Conservation (phyloP, 2,113 vertebrate species). For the Nannospalax galili region DNA sequence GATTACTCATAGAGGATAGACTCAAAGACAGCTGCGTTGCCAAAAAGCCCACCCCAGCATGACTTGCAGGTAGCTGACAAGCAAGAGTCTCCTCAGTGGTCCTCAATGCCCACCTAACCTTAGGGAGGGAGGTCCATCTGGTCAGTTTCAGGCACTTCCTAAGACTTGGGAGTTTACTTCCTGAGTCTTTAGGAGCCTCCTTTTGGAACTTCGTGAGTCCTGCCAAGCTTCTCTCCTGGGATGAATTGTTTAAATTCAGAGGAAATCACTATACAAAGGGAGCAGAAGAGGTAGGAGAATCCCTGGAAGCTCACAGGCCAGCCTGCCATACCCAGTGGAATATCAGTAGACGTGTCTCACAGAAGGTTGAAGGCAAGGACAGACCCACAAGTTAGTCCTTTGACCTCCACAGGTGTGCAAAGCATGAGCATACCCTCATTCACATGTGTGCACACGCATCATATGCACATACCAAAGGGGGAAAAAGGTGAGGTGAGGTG, state of each 20-base stretch:
- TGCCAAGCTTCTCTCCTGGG: not conserved
- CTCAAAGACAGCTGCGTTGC: not conserved
- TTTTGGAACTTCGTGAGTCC: not conserved
- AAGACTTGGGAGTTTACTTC: not conserved
- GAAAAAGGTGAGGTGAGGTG: not conserved
- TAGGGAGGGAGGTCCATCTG: not conserved
- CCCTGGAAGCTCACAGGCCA: not conserved
- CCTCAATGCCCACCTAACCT: not conserved
- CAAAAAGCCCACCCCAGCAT: not conserved
- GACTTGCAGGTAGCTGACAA: not conserved
- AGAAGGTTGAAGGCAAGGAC: not conserved
- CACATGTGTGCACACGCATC: too few relatives aligned
- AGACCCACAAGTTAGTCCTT: not conserved
- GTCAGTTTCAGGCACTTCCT: not conserved
- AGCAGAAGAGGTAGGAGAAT: not conserved
- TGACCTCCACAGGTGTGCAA: not conserved
- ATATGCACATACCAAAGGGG: too few relatives aligned
- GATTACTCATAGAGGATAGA: not conserved
- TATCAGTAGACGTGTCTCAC: not conserved
- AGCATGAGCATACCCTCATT: not conserved
- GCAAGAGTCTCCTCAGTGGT: not conserved
- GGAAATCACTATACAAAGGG: not conserved
- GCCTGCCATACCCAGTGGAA: not conserved
- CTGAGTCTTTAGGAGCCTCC: not conserved
- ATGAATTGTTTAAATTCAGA: not conserved